Conservation (phyloP, 1,140 invertebrate genomes). For the Bacillus rossius region DNA sequence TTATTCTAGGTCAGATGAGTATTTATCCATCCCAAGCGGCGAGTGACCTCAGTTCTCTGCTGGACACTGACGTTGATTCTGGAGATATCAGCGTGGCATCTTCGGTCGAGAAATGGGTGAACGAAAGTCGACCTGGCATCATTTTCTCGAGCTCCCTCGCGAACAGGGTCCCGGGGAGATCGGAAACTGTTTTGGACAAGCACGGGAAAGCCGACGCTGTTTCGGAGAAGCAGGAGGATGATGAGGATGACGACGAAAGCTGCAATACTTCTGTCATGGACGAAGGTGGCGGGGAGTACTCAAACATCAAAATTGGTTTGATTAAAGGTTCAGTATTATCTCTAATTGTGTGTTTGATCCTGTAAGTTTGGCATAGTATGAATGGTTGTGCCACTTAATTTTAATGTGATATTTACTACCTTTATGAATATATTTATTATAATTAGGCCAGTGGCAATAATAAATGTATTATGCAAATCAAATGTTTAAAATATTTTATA, state of each 20-base stretch:
- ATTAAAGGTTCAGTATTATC: not conserved
- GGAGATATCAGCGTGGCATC: not conserved
- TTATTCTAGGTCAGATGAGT: conserved; percentile 36
- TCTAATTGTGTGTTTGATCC: not conserved
- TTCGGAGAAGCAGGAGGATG: not conserved
- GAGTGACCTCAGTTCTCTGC: conserved; percentile 25
- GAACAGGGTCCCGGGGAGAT: not conserved
- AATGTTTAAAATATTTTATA: too few species aligned
- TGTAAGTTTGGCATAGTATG: not conserved
- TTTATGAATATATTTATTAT: too few species aligned
- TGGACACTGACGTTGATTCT: conserved; percentile 24
- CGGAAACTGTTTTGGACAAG: not conserved
- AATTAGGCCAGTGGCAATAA: too few species aligned
- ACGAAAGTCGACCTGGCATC: not conserved
- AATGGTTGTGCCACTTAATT: too few species aligned
- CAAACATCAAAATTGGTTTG: conserved; percentile 1
- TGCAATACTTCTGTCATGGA: not conserved
- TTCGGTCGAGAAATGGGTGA: conserved; percentile 15
- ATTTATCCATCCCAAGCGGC: conserved; percentile 24
- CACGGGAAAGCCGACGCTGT: not conserved
- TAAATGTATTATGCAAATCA: too few species aligned
- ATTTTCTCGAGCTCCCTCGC: too few species aligned
- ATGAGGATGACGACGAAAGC: not conserved
- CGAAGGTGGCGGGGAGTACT: conserved; percentile 3
- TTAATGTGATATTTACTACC: too few species aligned